Evolutionary conservation across 2,888 invertebrate species (phyloP).

Genomic region (Biston betularia): DNA sequence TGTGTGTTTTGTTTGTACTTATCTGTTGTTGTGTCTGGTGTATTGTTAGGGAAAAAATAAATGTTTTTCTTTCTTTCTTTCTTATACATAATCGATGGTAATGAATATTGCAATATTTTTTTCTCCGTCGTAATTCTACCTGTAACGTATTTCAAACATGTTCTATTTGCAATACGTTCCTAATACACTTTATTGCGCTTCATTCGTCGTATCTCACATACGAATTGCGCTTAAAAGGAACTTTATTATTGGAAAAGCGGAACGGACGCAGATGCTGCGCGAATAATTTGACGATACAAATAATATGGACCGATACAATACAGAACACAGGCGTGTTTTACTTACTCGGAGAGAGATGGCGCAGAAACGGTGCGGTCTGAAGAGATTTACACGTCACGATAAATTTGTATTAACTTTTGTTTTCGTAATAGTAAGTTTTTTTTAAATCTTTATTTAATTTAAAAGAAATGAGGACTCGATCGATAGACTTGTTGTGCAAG

Average conservation of each 20-base stretch:
- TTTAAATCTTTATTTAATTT: too few species aligned
- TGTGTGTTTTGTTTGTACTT: too few species aligned
- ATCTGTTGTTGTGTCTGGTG: too few species aligned
- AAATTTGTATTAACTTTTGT: too few species aligned
- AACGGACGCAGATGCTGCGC: constrained; percentile 72
- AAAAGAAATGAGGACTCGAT: too few species aligned
- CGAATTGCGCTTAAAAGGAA: constrained; percentile 82
- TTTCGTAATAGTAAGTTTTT: too few species aligned
- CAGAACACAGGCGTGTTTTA: constrained; percentile 65
- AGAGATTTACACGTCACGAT: constrained; percentile 49
- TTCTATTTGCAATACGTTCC: constrained; percentile 80
- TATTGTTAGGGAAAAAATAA: too few species aligned
- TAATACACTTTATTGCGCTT: constrained; percentile 81
- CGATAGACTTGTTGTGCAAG: too few species aligned
- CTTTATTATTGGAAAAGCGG: constrained; percentile 81
- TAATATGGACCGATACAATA: constrained; percentile 64
- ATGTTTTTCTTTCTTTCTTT: too few species aligned
- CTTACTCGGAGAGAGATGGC: constrained; percentile 69
- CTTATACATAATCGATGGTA: background rate
- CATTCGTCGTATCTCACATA: constrained; percentile 83
- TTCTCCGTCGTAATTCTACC: constrained; percentile 27
- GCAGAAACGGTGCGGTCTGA: constrained; percentile 46
- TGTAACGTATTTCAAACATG: constrained; percentile 47
- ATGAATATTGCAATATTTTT: constrained; percentile 20
- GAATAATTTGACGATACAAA: constrained; percentile 77